These are phyloP conservation scores for Dissostichus mawsoni DNA, from an alignment of 2,113 vertebrate species.

Conservation along the genomic window DNA sequence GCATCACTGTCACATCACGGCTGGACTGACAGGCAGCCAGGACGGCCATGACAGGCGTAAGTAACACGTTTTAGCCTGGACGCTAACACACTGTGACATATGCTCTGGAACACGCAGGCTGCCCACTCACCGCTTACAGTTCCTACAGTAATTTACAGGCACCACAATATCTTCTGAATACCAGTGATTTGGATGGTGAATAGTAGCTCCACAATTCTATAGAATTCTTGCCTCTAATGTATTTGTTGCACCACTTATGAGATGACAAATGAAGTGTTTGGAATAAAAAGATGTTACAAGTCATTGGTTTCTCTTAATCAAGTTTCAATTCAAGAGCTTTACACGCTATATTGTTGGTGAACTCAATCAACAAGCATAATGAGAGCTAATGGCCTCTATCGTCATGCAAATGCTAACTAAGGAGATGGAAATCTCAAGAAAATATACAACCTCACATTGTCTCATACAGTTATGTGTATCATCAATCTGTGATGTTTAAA, in stretches of 20 bases:
- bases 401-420: conserved; percentile 49
- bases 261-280: conserved; percentile 62
- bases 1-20: conserved; percentile 76
- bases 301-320: conserved; percentile 64
- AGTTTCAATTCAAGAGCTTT: conserved; percentile 45
- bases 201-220: not conserved
- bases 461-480: conserved; percentile 17
- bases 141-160: conserved; percentile 60
- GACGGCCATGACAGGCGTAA: conserved; percentile 76
- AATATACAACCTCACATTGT: conserved; percentile 3
- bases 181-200: conserved; percentile 29
- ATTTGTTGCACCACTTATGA: conserved; percentile 48
- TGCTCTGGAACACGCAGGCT: conserved; percentile 57
- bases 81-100: conserved; percentile 73
- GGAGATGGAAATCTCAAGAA: conserved; percentile 23
- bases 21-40: conserved; percentile 67
- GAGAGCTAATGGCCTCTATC: conserved; percentile 60
- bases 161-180: conserved; percentile 15
- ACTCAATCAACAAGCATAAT: conserved; percentile 68
- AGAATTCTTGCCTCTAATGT: not conserved
- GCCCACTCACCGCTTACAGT: conserved; percentile 58
- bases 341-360: conserved; percentile 51
- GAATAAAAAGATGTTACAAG: conserved; percentile 47
- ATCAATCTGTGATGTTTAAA: conserved; percentile 58
- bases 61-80: conserved; percentile 74